Evolutionary conservation across 2,888 invertebrate genomes (phyloP).

Genomic region (Pandemis heparana): DNA sequence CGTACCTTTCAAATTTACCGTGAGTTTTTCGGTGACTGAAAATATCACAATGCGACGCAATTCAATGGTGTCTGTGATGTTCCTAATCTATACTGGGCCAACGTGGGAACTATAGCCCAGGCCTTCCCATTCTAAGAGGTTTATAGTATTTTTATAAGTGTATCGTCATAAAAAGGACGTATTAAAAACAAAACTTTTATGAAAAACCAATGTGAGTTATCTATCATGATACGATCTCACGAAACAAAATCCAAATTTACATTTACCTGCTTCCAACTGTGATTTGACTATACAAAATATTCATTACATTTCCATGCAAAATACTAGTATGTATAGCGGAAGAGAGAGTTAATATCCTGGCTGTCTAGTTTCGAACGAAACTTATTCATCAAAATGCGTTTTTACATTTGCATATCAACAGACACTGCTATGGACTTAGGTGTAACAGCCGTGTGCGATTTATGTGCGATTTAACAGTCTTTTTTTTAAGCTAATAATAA

Average conservation of each 20-base stretch:
- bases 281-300: slow-evolving; percentile 17
- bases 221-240: neutral
- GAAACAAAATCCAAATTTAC: slow-evolving; percentile 9
- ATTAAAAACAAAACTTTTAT: no score
- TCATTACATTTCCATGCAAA: slow-evolving; percentile 20
- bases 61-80: no score
- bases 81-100: no score
- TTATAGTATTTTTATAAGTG: no score
- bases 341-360: slow-evolving; percentile 49
- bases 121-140: no score
- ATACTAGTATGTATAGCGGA: slow-evolving; percentile 21
- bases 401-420: slow-evolving; percentile 51
- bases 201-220: neutral
- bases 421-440: slow-evolving; percentile 41
- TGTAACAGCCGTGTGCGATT: neutral
- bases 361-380: slow-evolving; percentile 59
- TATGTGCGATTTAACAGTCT: neutral
- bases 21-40: no score
- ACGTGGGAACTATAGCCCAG: no score
- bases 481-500: no score
- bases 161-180: no score
- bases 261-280: slow-evolving; percentile 14
- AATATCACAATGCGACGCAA: no score
- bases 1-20: no score
- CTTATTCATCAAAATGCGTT: slow-evolving; percentile 63